phyloP scores from a whole-genome alignment of 2,113 vertebrate genomes.

The Pollachius pollachius region DNA sequence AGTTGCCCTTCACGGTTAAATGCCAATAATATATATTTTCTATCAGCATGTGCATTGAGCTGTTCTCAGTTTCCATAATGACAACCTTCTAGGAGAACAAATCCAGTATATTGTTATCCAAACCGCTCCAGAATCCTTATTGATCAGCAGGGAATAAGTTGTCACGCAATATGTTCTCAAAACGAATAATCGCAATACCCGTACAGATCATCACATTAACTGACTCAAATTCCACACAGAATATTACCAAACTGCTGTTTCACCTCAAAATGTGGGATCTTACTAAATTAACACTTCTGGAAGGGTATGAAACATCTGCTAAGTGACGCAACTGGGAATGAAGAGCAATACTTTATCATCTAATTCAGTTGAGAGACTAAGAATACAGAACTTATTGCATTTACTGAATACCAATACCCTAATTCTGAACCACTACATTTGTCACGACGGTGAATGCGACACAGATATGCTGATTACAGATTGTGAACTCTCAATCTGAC shows the following conservation, averaged over 20 bases:
- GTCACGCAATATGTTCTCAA: background rate
- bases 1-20: background rate
- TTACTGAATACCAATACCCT: constrained; percentile 14
- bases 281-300: constrained; percentile 24
- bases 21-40: background rate
- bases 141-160: background rate
- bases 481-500: background rate
- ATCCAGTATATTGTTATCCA: background rate
- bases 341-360: constrained; percentile 7
- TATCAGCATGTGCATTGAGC: too few relatives aligned
- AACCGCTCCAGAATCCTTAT: background rate
- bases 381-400: constrained; percentile 8
- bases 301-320: constrained; percentile 12
- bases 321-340: constrained; percentile 8
- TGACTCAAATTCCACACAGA: background rate
- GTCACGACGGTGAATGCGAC: constrained; percentile 14
- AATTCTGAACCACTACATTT: constrained; percentile 15
- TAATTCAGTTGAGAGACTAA: constrained; percentile 2
- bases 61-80: too few relatives aligned
- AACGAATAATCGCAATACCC: constrained; percentile 3
- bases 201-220: constrained; percentile 8
- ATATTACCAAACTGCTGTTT: background rate
- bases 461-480: constrained; percentile 27
- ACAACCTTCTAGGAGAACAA: too few relatives aligned
- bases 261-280: background rate